Evolutionary conservation across 2,797 vertebrate species (phyloP).

Genomic region (Pygocentrus nattereri): DNA sequence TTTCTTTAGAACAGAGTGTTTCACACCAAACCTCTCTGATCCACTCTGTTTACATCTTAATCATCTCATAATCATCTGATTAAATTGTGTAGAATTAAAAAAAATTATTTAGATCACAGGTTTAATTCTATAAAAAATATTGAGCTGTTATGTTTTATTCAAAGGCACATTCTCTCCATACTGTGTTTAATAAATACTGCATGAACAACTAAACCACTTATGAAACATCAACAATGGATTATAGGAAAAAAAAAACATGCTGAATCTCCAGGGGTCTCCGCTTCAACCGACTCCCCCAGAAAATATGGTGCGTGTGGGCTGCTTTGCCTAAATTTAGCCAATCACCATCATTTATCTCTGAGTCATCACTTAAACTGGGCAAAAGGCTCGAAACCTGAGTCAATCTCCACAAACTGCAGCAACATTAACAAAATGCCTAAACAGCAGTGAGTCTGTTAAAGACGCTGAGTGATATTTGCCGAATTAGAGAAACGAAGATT

Average conservation of each 20-base stretch:
- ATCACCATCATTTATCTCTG: constrained; percentile 25
- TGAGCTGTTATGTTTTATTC: neutral
- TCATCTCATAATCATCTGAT: no score
- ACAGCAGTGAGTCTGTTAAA: neutral
- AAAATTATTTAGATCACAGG: neutral
- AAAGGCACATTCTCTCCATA: neutral
- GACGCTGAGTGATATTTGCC: no score
- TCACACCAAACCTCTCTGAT: no score
- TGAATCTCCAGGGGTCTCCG: neutral
- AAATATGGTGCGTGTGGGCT: constrained; percentile 44
- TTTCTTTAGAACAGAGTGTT: no score
- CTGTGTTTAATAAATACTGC: neutral
- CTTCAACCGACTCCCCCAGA: constrained; percentile 42
- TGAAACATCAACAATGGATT: constrained; percentile 8
- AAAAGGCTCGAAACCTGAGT: constrained; percentile 19
- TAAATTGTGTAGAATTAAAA: no score
- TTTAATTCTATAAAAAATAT: no score
- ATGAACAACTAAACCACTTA: neutral
- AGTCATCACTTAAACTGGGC: constrained; percentile 28
- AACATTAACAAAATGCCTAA: neutral
- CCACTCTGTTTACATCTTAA: no score
- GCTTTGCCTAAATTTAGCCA: constrained; percentile 28
- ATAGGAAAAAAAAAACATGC: neutral
- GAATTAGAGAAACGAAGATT: no score
- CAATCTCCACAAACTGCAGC: constrained; percentile 8